Percentiles rank a stretch among this genome's conserved stretches.
Conservation (phyloP, 2,888 invertebrate species). For the Unio pictorum region DNA sequence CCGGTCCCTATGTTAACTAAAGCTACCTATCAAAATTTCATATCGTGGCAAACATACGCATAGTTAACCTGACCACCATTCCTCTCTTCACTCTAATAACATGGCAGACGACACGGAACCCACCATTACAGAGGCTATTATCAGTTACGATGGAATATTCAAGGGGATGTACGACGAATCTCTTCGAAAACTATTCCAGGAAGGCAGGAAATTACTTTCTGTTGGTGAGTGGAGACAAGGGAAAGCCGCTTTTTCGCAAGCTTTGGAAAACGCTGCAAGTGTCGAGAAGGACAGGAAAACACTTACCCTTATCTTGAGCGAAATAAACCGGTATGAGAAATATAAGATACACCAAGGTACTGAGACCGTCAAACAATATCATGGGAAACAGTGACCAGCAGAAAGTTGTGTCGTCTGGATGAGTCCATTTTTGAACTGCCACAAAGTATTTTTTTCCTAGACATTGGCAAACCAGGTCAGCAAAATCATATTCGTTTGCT, state of each 20-base stretch:
- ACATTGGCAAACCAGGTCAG: constrained; percentile 24
- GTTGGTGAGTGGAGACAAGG: constrained; percentile 27
- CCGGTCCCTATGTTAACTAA: no score
- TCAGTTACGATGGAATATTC: constrained; percentile 50
- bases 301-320: constrained; percentile 26
- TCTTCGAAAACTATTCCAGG: constrained; percentile 28
- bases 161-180: constrained; percentile 40
- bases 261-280: constrained; percentile 14
- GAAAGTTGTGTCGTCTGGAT: constrained; percentile 25
- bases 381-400: constrained; percentile 25
- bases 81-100: no score
- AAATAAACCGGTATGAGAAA: constrained; percentile 27
- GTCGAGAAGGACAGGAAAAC: constrained; percentile 32
- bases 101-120: neutral
- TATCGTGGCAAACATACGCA: no score
- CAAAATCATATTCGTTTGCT: constrained; percentile 21
- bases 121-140: constrained; percentile 29
- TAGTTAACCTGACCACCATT: no score
- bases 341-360: constrained; percentile 19
- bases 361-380: constrained; percentile 8
- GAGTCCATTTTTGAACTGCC: constrained; percentile 35
- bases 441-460: constrained; percentile 46
- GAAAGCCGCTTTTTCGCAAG: constrained; percentile 19
- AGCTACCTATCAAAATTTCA: no score
- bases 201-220: constrained; percentile 27